These are phyloP conservation scores for Drosophila crucigera DNA, from an alignment of 2,888 invertebrate species.

Conservation along the genomic window DNA sequence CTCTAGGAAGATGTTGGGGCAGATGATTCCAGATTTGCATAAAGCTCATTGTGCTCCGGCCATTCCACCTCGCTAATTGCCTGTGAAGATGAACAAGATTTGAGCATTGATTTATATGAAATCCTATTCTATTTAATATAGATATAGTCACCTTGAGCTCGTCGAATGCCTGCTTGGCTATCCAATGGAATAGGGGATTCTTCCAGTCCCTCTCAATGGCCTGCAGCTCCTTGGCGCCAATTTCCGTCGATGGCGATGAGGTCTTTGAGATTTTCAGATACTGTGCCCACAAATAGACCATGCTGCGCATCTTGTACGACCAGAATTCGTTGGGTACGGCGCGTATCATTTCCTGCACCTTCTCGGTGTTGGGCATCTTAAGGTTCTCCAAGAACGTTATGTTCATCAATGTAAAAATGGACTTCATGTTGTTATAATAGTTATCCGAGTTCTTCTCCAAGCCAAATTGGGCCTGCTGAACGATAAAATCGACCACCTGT, in stretches of 20 bases:
- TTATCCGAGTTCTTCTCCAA: slow-evolving; percentile 63
- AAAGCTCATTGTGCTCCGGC: slow-evolving; percentile 60
- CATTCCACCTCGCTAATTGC: slow-evolving; percentile 70
- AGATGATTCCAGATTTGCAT: slow-evolving; percentile 36
- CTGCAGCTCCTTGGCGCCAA: slow-evolving; percentile 50
- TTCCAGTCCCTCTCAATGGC: slow-evolving; percentile 63
- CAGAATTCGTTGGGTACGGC: slow-evolving; percentile 61
- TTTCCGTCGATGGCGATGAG: slow-evolving; percentile 39
- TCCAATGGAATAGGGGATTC: slow-evolving; percentile 65
- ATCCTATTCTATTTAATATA: neutral
- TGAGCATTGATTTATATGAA: neutral
- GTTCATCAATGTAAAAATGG: slow-evolving; percentile 66
- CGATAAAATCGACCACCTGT: slow-evolving; percentile 58
- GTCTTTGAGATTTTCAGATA: slow-evolving; percentile 54
- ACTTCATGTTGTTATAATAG: slow-evolving; percentile 65
- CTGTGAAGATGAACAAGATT: slow-evolving; percentile 35
- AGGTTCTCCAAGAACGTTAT: slow-evolving; percentile 64
- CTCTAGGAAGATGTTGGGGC: slow-evolving; percentile 25
- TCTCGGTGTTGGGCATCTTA: slow-evolving; percentile 42
- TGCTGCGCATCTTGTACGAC: slow-evolving; percentile 64
- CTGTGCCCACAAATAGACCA: slow-evolving; percentile 66
- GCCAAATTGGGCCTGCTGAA: slow-evolving; percentile 59
- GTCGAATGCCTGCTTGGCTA: slow-evolving; percentile 60
- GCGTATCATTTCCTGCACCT: slow-evolving; percentile 65
- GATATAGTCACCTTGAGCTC: slow-evolving; percentile 57